Evolutionary conservation across 1,140 invertebrate species (phyloP), one percentile per base, ranked within the genome.

Genomic region (Diuraphis noxia): DNA sequence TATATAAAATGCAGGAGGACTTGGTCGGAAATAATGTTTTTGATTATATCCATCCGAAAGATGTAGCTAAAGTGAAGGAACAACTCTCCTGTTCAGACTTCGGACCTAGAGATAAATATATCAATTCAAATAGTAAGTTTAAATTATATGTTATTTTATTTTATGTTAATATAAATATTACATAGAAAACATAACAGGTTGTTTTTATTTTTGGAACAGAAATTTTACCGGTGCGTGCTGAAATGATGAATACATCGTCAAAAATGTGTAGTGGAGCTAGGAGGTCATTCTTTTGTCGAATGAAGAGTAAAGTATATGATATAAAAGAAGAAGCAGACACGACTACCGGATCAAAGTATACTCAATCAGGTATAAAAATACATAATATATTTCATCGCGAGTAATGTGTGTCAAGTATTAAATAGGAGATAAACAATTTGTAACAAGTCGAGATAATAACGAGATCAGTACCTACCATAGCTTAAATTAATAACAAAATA

Each of bases 31-130:
- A 98, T 94, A 98, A 97, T 93, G 96, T 98, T 95, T 99, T 99
- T 94, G 98, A 99, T 94, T 98, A 99, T 89, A 94, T 99, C 9
- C 98, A 99, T 94, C 98, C 98, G 0, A 98, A 98, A 94, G 98
- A 99, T 94, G 97, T 99, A 52, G 96, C 96, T 84, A 99, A 98
- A 94, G 97, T 99, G 1, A 99, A 99, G 94, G 98, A 99, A 93
- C 98, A 99, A 93, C 94, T 99, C 1, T 98, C 97, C 0, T 98
- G 97, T 0, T 97, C 97, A 1, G 97, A 99, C 94, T 95, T 98
- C 38, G 97, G 96, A 93, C 97, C 98, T 0, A 94, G 98, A 43
- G 98, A 99, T 94, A 94, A 97, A 92, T 95, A 98, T 36, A 98
- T 99, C 93, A 98, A 98, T 94, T 97, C 97, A 23, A 98, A 98